Conservation (phyloP, 2,113 vertebrate species). For the Aptenodytes forsteri region DNA sequence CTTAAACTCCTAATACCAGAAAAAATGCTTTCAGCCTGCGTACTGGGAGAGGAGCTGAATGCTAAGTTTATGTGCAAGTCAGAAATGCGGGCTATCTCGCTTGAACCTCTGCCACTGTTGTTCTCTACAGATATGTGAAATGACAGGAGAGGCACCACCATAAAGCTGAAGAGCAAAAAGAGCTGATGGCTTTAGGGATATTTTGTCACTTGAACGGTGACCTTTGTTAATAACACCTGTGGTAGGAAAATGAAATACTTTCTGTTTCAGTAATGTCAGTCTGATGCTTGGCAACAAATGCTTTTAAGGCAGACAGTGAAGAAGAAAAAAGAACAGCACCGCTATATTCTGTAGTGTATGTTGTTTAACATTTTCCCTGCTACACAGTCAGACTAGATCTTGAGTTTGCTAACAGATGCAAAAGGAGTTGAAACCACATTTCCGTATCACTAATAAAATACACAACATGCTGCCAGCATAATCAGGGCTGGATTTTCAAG, state of each 20-base stretch:
- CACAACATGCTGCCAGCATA: neutral
- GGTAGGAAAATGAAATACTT: conserved; percentile 20
- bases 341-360: neutral
- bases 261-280: neutral
- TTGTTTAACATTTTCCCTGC: neutral
- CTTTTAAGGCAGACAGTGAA: neutral
- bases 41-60: neutral
- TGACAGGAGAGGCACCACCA: neutral
- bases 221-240: neutral
- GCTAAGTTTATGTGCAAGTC: neutral
- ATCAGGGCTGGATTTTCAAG: neutral
- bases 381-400: neutral
- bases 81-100: neutral
- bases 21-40: neutral
- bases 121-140: neutral
- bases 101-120: neutral
- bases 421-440: conserved; percentile 1
- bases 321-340: neutral
- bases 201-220: neutral
- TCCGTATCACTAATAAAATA: neutral
- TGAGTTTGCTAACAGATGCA: conserved; percentile 13
- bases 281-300: neutral
- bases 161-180: neutral
- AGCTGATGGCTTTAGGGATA: neutral
- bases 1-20: neutral